Conservation (phyloP, 2,797 vertebrate genomes). For the Meriones psammophilus region DNA sequence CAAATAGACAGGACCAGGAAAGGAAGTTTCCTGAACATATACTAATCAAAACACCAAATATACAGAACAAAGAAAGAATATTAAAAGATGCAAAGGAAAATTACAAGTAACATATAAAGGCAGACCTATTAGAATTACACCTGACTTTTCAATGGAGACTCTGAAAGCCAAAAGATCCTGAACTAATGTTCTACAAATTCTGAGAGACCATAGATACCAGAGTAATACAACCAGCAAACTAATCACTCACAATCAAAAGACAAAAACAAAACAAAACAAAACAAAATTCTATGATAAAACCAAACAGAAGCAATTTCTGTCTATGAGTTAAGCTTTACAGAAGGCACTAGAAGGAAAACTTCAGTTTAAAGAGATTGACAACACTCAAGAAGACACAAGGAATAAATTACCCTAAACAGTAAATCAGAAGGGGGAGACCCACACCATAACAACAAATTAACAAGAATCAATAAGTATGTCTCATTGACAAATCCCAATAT, state of each 20-base stretch:
- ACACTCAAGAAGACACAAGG: not conserved
- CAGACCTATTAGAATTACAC: not conserved
- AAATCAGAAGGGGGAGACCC: not conserved
- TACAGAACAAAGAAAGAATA: not conserved
- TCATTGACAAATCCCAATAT: not conserved
- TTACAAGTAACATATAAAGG: not conserved
- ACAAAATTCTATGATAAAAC: not conserved
- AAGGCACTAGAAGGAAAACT: not conserved
- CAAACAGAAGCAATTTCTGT: not conserved
- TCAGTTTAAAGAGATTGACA: not conserved
- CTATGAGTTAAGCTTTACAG: not conserved
- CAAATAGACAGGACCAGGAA: too few species aligned
- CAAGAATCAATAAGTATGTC: not conserved
- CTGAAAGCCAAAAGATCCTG: not conserved
- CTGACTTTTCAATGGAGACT: not conserved
- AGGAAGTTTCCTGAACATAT: too few species aligned
- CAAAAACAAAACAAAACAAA: not conserved
- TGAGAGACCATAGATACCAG: not conserved
- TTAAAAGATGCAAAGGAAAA: not conserved
- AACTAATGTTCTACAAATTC: not conserved
- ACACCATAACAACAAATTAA: not conserved
- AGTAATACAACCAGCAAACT: not conserved
- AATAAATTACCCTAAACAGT: not conserved
- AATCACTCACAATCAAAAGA: not conserved
- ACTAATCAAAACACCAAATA: not conserved